Evolutionary conservation across 2,113 vertebrate species (phyloP).

Genomic region (Pseudorectes ferrugineus): DNA sequence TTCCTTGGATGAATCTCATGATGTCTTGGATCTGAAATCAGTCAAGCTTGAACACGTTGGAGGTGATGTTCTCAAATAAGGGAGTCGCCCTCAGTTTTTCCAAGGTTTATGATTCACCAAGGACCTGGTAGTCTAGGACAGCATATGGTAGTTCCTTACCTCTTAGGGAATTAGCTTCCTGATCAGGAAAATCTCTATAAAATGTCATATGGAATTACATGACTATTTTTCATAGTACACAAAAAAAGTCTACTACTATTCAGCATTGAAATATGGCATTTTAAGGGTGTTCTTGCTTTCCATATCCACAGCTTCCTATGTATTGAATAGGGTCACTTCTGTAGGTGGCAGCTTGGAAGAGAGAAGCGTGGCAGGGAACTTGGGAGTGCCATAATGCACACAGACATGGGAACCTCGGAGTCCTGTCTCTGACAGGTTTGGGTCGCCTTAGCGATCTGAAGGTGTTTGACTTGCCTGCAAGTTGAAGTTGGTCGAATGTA

Average conservation of each 20-base stretch:
- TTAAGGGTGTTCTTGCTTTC: not conserved
- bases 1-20: not conserved
- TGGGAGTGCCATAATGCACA: not conserved
- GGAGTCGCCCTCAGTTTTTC: not conserved
- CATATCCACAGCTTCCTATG: not conserved
- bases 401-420: not conserved
- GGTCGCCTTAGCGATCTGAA: not conserved
- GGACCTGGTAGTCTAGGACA: not conserved
- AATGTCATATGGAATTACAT: not conserved
- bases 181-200: not conserved
- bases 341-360: not conserved
- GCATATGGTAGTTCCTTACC: not conserved
- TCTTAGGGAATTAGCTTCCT: not conserved
- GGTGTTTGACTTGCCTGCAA: not conserved
- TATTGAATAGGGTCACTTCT: not conserved
- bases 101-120: not conserved
- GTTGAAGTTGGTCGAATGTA: not conserved
- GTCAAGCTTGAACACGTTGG: not conserved
- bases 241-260: not conserved
- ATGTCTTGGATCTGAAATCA: not conserved
- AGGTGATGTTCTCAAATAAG: not conserved
- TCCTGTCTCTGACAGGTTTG: not conserved
- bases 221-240: not conserved
- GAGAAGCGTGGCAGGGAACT: accelerated
- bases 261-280: not conserved